These are phyloP conservation scores for Aphidoletes aphidimyza DNA, from an alignment of 2,888 invertebrate genomes.

Conservation along the genomic window DNA sequence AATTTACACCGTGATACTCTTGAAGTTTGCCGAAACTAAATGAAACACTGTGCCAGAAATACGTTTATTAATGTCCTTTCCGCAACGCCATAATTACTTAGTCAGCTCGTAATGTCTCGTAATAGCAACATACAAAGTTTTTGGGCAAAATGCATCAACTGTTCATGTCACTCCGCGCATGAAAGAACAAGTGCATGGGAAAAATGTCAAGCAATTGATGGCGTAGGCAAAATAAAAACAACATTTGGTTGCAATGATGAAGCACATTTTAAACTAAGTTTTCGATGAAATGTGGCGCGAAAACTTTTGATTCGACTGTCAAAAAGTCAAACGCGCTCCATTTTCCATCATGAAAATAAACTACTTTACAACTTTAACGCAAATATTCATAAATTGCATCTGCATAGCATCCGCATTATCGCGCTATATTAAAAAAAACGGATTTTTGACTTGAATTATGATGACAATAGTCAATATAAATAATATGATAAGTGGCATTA, in stretches of 20 bases:
- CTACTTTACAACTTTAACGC: background rate
- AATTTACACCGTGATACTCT: background rate
- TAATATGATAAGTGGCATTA: too few relatives aligned
- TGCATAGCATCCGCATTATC: slow-evolving; percentile 33
- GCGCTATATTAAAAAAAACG: background rate
- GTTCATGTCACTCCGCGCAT: slow-evolving; percentile 11
- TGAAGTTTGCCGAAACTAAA: background rate
- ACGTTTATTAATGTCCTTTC: background rate
- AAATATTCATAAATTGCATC: background rate
- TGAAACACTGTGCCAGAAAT: background rate
- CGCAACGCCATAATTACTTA: background rate
- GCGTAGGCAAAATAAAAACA: too few relatives aligned
- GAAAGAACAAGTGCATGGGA: background rate
- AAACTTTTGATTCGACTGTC: slow-evolving; percentile 33
- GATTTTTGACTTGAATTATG: background rate
- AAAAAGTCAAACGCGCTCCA: background rate
- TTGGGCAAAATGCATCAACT: background rate
- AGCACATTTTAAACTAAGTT: background rate
- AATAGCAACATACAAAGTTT: background rate
- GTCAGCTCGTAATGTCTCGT: background rate
- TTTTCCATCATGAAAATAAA: background rate
- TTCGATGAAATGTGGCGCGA: background rate
- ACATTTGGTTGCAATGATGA: background rate
- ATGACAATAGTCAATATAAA: background rate
- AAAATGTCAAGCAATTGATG: background rate